Percentiles rank a stretch among this genome's conserved stretches.
Evolutionary conservation across 2,888 invertebrate species (phyloP).

Genomic region (Epistrophe grossulariae): DNA sequence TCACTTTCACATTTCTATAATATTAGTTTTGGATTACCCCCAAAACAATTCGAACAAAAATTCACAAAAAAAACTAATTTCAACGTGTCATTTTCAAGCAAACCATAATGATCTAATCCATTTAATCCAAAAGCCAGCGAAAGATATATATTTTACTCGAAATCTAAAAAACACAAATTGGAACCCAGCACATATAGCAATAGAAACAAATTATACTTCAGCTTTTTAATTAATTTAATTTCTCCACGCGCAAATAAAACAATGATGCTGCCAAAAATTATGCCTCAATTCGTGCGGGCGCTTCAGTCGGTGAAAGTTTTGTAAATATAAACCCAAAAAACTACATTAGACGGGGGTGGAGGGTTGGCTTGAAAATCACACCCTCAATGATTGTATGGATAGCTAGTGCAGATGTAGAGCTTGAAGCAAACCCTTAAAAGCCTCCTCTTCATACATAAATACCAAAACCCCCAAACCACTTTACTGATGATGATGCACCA

Average conservation of each 20-base stretch:
- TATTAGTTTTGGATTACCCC: not conserved
- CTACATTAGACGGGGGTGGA: slow-evolving; percentile 4
- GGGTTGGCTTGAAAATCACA: slow-evolving; percentile 37
- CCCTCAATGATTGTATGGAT: not conserved
- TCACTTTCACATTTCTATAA: not conserved
- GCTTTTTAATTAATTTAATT: slow-evolving; percentile 71
- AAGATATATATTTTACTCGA: not conserved
- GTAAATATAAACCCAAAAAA: slow-evolving; percentile 27
- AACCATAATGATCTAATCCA: slow-evolving; percentile 35
- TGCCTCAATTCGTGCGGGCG: slow-evolving; percentile 30
- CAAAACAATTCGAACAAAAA: not conserved
- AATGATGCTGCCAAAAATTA: slow-evolving; percentile 52
- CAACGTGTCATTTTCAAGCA: slow-evolving; percentile 22
- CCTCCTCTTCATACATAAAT: not conserved
- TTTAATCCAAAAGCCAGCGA: slow-evolving; percentile 18
- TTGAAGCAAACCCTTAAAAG: not conserved
- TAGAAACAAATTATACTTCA: slow-evolving; percentile 50
- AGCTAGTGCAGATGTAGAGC: not conserved
- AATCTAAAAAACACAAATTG: slow-evolving; percentile 9
- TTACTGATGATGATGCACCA: slow-evolving; percentile 46
- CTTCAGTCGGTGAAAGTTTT: not conserved
- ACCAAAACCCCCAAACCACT: slow-evolving; percentile 30
- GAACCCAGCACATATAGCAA: not conserved
- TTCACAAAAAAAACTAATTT: not conserved
- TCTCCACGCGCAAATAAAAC: slow-evolving; percentile 47